Percentiles rank a stretch among this genome's conserved stretches.
Evolutionary conservation across 2,797 vertebrate genomes (phyloP).

Genomic region (Eulemur coronatus): DNA sequence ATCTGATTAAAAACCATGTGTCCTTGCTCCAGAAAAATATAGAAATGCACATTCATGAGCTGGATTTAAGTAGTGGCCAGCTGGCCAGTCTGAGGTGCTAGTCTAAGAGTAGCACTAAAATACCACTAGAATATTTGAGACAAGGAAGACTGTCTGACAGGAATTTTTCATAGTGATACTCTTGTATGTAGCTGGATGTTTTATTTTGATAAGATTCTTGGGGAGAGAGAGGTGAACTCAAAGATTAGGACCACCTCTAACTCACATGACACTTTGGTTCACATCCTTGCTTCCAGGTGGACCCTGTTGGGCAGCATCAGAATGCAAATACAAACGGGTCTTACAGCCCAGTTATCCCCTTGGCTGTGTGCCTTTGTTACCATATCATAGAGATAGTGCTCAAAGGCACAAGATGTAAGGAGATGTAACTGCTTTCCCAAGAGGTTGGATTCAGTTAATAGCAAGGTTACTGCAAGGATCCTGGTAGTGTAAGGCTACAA

Average conservation of each 20-base stretch:
- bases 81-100: not conserved
- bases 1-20: not conserved
- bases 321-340: not conserved
- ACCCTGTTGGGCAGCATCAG: not conserved
- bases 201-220: not conserved
- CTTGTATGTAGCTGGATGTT: not conserved
- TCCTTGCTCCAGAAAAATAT: not conserved
- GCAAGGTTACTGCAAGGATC: not conserved
- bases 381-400: not conserved
- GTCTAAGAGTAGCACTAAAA: not conserved
- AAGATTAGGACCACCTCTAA: not conserved
- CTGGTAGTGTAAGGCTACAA: not conserved
- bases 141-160: not conserved
- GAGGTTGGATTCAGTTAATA: not conserved
- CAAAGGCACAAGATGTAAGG: not conserved
- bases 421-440: not conserved
- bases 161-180: not conserved
- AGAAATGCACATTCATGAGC: not conserved
- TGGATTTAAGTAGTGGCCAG: not conserved
- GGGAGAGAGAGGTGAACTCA: not conserved
- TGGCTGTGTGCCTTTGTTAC: not conserved
- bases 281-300: not conserved
- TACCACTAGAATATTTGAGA: not conserved
- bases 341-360: not conserved
- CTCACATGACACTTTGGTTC: not conserved